A percentile compares a stretch with the other conserved stretches of the same genome.
Conservation (phyloP, 1,140 invertebrate genomes). For the Oreohelix idahoensis region DNA sequence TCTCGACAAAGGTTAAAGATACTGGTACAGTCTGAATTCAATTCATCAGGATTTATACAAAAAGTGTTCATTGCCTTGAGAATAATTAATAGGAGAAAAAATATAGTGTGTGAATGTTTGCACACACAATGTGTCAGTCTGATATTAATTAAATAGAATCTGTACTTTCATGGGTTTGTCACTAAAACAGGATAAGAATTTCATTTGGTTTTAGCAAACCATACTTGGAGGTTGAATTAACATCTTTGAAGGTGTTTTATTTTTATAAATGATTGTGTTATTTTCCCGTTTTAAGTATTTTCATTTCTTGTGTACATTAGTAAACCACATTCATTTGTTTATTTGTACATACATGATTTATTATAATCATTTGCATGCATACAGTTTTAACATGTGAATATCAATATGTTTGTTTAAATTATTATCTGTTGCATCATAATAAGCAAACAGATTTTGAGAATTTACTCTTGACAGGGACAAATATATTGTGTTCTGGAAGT, state of each 20-base stretch:
- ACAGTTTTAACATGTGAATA: not conserved
- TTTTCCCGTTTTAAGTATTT: not conserved
- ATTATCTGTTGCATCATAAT: not conserved
- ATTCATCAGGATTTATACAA: not conserved
- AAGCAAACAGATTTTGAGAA: not conserved
- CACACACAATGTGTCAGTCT: no score
- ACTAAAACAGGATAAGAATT: no score
- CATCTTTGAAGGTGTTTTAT: no score
- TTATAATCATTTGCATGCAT: not conserved
- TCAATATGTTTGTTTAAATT: not conserved
- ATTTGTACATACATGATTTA: not conserved
- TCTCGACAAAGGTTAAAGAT: no score
- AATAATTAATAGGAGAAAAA: no score
- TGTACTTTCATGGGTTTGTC: no score
- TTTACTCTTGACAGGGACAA: not conserved
- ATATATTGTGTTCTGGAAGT: not conserved
- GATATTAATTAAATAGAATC: no score
- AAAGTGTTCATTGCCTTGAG: not conserved
- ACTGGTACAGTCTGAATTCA: no score
- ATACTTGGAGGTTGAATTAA: no score
- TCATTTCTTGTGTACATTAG: not conserved
- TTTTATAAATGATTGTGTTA: not conserved
- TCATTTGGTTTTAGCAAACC: no score
- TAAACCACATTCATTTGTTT: not conserved
- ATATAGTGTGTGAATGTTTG: no score